Evolutionary conservation across 2,113 vertebrate genomes (phyloP), one percentile per base, ranked within the genome.

Genomic region (Sander lucioperca): DNA sequence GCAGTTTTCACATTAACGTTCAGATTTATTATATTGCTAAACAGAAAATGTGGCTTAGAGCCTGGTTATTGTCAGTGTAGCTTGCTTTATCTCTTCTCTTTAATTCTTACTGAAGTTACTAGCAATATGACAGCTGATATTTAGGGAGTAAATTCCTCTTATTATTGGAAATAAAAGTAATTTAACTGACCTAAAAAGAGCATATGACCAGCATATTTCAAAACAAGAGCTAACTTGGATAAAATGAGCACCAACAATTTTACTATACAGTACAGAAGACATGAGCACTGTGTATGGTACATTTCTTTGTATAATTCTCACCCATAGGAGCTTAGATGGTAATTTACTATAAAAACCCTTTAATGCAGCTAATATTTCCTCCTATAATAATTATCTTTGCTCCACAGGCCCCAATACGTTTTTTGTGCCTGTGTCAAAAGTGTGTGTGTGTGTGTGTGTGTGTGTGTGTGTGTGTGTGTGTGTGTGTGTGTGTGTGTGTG

Each of bases 361-460:
- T 63, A 88, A 63, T 77, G 27, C 48, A 8, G 30, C 62, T 66
- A 80, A 70, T 83, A 59, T 83, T 79, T 81, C 21, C 57, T 76
- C 54, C 66, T 56, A 45, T 77, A 82, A 83, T 65, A 68, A 86
- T 86, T 83, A 86, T 90, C 73, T 86, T 58, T 67, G 47, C 51
- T 80, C 63, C 50, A 73, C 71, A 86, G 74, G 48, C 77, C 3
- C 58, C 57, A 64, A 25, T 82, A 73, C 16, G 5, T 72, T 79
- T 68, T 61, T 30, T 71, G 27, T 71, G 47, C 14, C 15, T 57
- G 50, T 70, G 1, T 66, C 23, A 67, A 64, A 27, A 27, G 54
- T 36, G 8, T 75, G 54, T 61, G 70, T 65, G 54, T 72, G 54
- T 36, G 8, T 75, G 54, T 61, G 70, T 57, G 27, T 53, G 47